Base-by-base conservation (phyloP, 2,888 invertebrate species). In the Drosophila limbata region DNA sequence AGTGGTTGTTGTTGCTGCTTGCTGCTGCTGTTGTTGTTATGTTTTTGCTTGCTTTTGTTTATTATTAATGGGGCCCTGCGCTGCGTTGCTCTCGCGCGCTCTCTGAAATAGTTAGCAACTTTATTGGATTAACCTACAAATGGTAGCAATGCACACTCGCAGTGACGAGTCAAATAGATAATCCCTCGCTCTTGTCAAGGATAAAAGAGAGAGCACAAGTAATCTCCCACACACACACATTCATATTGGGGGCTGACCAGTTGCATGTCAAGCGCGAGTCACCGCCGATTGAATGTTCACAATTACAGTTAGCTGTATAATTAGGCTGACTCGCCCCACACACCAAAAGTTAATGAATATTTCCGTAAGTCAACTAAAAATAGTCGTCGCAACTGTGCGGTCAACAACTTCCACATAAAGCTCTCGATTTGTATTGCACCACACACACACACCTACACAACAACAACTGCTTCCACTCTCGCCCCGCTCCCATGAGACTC, bases 121-220 rank as follows among this genome's bases (percentile, higher is more conserved):
- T 73, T 76, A 81, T 84, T 83, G 83, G 84, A 78, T 85, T 85
- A 85, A 70, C 73, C 71, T 59, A 69, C 61, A 75, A 65, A 65
- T 50, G 55, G 74, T 68, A 56, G 71, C 67, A 57, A 48, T 64
- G 64, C 50, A 31, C 39, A 56, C 44, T 19, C 40, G 53, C 35
- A 53, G 40, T n/a, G 21, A 13, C 10, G 39, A 50, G 28, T n/a
- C 35, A 17, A 39, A 76, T 63, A 69, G 76, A 73, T 73, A 64
- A 62, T 51, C 42, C 45, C 59, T 59, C 47, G 51, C 67, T 56
- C 52, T 62, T 39, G 42, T 52, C 13, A 60, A 73, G 81, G 82
- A 81, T 64, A 74, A 70, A 9, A 55, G 15, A 19, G 15, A 56
- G 25, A 47, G 47, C 13, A 31, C 19, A 21, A 37, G 25, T 19